Conservation (phyloP, 2,113 vertebrate genomes). For the Paradisaea rubra region DNA sequence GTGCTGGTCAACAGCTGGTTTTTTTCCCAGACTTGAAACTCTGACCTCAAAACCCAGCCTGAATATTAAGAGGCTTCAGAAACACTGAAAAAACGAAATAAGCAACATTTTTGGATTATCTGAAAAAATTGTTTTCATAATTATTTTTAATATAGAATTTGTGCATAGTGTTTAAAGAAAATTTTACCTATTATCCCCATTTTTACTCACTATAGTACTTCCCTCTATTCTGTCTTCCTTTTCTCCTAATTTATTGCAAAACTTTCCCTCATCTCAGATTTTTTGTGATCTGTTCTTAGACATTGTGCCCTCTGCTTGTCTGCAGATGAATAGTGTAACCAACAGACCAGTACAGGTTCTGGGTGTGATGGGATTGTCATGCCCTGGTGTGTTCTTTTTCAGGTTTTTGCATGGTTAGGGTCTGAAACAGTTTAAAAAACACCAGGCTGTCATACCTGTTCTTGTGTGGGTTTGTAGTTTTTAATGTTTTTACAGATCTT, state of each 20-base stretch:
- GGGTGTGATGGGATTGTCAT: too few relatives aligned
- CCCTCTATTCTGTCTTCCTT: not conserved
- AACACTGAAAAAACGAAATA: not conserved
- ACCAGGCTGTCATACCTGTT: not conserved
- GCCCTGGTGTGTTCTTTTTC: not conserved
- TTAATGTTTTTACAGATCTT: not conserved
- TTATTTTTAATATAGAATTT: not conserved
- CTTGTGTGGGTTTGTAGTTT: not conserved
- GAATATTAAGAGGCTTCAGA: conserved; percentile 26
- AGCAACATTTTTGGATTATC: not conserved
- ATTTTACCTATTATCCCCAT: not conserved
- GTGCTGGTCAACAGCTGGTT: conserved; percentile 3
- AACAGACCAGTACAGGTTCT: not conserved
- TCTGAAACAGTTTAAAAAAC: not conserved
- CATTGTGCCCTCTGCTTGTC: not conserved
- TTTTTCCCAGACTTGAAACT: not conserved
- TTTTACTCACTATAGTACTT: not conserved
- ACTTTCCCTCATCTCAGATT: not conserved
- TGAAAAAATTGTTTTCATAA: not conserved
- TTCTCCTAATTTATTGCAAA: not conserved
- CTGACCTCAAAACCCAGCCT: not conserved
- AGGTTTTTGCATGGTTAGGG: not conserved
- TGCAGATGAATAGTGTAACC: not conserved
- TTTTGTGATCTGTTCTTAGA: not conserved
- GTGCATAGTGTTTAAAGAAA: not conserved